phyloP scores from a whole-genome alignment of 2,888 invertebrate genomes.

The Metopia argyrocephala region DNA sequence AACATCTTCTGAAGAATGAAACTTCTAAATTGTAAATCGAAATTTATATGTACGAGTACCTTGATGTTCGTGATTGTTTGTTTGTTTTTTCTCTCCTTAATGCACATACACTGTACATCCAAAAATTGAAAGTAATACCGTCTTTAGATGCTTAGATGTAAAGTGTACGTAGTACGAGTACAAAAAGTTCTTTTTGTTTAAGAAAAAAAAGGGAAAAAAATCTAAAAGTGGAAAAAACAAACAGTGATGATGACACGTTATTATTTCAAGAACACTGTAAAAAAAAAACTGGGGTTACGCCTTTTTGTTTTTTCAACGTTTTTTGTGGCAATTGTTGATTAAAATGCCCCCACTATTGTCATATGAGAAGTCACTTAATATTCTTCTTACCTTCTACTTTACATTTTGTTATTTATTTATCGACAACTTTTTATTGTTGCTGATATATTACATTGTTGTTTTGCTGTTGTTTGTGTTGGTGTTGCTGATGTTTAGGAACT shows the following conservation, averaged over 20 bases:
- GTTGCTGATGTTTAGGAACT: slow-evolving; percentile 41
- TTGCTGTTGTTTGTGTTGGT: slow-evolving; percentile 2
- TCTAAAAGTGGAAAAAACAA: slow-evolving; percentile 52
- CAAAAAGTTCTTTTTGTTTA: slow-evolving; percentile 8
- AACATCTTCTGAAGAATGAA: too few relatives aligned
- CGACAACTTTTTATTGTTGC: slow-evolving; percentile 46
- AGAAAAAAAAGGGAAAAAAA: slow-evolving; percentile 2
- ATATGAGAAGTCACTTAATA: slow-evolving; percentile 59
- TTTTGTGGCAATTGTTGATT: slow-evolving; percentile 48
- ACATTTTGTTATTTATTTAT: slow-evolving; percentile 2
- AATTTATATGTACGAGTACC: too few relatives aligned
- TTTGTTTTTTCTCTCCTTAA: too few relatives aligned
- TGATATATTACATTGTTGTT: background rate
- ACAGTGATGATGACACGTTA: slow-evolving; percentile 75
- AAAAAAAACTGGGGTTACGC: slow-evolving; percentile 25
- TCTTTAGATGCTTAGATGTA: too few relatives aligned
- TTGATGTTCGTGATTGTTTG: too few relatives aligned
- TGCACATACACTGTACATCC: too few relatives aligned
- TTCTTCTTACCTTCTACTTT: slow-evolving; percentile 17
- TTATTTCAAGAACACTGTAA: slow-evolving; percentile 66
- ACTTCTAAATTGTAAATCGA: too few relatives aligned
- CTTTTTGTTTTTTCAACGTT: slow-evolving; percentile 67
- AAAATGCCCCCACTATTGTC: slow-evolving; percentile 55
- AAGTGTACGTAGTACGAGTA: slow-evolving; percentile 55
- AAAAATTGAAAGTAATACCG: too few relatives aligned